These are phyloP conservation scores for Chascanopsetta lugubris DNA, from an alignment of 2,113 vertebrate genomes.

Conservation along the genomic window DNA sequence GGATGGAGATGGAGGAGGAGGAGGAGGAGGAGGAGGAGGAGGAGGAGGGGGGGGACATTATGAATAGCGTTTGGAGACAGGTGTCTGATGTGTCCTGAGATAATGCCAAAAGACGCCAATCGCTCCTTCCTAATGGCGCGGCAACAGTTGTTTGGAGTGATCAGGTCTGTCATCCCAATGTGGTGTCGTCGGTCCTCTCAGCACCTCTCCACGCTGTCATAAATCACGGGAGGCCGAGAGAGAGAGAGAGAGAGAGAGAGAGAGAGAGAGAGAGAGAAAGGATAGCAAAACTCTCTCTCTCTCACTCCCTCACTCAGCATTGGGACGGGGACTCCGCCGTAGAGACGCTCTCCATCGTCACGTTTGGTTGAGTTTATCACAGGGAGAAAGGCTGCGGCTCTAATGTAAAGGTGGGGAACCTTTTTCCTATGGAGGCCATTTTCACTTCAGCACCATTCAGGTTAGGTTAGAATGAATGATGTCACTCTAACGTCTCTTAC, in stretches of 20 bases:
- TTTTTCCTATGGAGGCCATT: not conserved
- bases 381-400: too few species aligned
- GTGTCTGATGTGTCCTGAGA: conserved; percentile 75
- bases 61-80: conserved; percentile 74
- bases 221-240: conserved; percentile 58
- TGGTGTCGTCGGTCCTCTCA: conserved; percentile 57
- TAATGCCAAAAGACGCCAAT: conserved; percentile 72
- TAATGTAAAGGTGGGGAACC: not conserved
- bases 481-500: not conserved
- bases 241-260: conserved; percentile 20
- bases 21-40: conserved; percentile 35
- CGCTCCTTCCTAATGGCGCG: conserved; percentile 69
- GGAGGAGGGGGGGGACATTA: conserved; percentile 50
- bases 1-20: conserved; percentile 41
- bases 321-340: conserved; percentile 24
- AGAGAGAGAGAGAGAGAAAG: conserved; percentile 26
- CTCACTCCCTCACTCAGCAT: conserved; percentile 27
- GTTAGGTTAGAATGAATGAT: not conserved
- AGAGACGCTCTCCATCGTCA: conserved; percentile 9
- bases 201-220: conserved; percentile 51
- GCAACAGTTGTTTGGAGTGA: conserved; percentile 74
- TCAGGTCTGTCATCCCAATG: conserved; percentile 73
- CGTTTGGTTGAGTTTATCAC: too few species aligned
- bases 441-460: not conserved
- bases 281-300: conserved; percentile 28